phyloP scores from a whole-genome alignment of 2,888 invertebrate genomes.

The Orchesellides sinensis region DNA sequence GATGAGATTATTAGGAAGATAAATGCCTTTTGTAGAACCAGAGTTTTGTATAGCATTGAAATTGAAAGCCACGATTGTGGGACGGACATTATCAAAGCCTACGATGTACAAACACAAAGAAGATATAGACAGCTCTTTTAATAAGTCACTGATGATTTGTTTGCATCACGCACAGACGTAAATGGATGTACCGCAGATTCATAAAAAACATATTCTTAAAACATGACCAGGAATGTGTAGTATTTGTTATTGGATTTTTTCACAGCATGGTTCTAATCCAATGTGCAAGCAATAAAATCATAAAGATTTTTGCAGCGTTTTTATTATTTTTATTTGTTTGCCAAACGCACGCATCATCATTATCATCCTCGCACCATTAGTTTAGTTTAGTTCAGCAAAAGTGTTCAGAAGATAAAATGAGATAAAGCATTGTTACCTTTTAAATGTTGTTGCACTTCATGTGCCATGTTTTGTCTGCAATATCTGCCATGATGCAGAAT shows the following conservation, averaged over 20 bases:
- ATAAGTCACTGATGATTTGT: not conserved
- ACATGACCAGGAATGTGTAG: not conserved
- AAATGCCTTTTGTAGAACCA: conserved; percentile 17
- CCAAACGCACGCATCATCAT: too few species aligned
- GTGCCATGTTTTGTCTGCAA: too few species aligned
- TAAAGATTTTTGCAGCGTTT: not conserved
- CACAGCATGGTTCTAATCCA: not conserved
- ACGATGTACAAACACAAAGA: not conserved
- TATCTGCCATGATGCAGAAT: too few species aligned
- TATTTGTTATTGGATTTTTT: not conserved
- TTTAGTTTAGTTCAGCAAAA: too few species aligned
- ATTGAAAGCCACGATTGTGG: conserved; percentile 13
- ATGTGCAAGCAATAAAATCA: not conserved
- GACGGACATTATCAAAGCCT: conserved; percentile 3
- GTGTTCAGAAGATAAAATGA: too few species aligned
- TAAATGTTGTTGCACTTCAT: too few species aligned
- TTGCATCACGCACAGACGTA: not conserved
- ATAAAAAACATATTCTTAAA: too few species aligned
- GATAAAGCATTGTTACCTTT: too few species aligned
- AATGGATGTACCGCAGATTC: too few species aligned
- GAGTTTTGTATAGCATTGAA: conserved; percentile 1
- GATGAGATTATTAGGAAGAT: conserved; percentile 24
- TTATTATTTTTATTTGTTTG: not conserved
- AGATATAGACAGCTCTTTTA: not conserved
- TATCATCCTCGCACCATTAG: too few species aligned